Evolutionary conservation across 64 coral and sea anemone species (phyloP).

Genomic region (Montipora cactus): DNA sequence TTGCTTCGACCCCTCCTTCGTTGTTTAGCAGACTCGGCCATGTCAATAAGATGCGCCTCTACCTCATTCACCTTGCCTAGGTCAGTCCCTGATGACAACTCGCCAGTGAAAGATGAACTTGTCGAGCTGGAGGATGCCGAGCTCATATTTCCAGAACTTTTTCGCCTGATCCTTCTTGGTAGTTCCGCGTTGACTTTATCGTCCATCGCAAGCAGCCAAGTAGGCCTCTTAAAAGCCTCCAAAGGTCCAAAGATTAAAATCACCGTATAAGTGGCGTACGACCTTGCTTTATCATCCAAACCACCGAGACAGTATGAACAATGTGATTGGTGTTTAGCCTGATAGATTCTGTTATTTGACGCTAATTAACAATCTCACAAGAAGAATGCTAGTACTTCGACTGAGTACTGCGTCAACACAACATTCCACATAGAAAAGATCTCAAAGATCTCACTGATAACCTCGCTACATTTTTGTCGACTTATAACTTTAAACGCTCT

Average conservation of each 20-base stretch:
- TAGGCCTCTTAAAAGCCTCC: not conserved
- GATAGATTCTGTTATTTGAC: conserved; percentile 18
- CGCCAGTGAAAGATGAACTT: conserved; percentile 10
- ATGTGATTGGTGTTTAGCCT: conserved; percentile 25
- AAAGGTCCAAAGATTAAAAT: not conserved
- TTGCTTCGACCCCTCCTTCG: conserved; percentile 24
- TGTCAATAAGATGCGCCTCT: conserved; percentile 9
- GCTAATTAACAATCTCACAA: conserved; percentile 1
- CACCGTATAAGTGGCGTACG: not conserved
- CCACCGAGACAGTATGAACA: not conserved
- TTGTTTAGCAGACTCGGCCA: conserved; percentile 24
- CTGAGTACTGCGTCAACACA: conserved; percentile 22
- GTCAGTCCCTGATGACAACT: not conserved
- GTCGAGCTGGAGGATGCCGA: not conserved
- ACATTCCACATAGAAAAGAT: not conserved
- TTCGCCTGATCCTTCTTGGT: not conserved
- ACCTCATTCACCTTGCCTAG: not conserved
- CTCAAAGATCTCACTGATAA: conserved; percentile 3
- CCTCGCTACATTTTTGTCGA: not conserved
- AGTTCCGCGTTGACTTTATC: conserved; percentile 6
- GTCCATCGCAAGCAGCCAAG: not conserved
- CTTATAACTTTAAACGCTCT: not conserved
- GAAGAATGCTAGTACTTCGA: conserved; percentile 1
- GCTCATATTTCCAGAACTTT: not conserved
- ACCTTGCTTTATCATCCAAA: conserved; percentile 14